Percentiles rank a stretch among this genome's conserved stretches.
Conservation (phyloP, 2,113 vertebrate genomes). For the Gorsachius goisagi region DNA sequence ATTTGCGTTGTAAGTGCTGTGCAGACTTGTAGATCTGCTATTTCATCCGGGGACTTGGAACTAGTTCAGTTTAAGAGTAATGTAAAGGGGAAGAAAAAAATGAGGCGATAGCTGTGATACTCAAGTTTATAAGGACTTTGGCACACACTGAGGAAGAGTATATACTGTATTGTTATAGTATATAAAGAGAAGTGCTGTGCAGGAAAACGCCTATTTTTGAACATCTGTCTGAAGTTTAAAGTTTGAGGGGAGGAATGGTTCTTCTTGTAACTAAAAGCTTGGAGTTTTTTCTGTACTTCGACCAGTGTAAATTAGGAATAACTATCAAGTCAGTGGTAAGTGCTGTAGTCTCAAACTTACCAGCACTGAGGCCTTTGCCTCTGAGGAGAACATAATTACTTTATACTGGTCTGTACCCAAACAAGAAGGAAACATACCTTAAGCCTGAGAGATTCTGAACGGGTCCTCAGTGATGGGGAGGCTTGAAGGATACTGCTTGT, state of each 20-base stretch:
- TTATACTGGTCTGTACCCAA: background rate
- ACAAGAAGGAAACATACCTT: background rate
- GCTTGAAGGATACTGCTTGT: background rate
- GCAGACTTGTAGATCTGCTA: background rate
- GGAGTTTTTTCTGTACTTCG: background rate
- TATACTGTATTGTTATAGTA: background rate
- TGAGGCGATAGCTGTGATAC: background rate
- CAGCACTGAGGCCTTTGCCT: background rate
- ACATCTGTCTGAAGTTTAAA: background rate
- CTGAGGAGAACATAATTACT: background rate
- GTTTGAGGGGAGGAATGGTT: background rate
- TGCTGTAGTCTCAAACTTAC: background rate
- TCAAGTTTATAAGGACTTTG: background rate
- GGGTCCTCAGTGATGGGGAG: background rate
- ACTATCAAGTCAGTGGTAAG: background rate
- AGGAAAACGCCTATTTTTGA: background rate
- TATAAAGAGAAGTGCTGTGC: background rate
- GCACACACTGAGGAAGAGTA: background rate
- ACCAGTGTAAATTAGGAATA: background rate
- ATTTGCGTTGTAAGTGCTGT: background rate
- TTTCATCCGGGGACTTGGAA: background rate
- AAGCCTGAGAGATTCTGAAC: background rate
- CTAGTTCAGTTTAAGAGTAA: background rate
- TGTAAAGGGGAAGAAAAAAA: background rate
- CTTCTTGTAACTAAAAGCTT: background rate